Percentiles rank a stretch among this genome's conserved stretches.
These are phyloP conservation scores for Mimachlamys varia DNA, from an alignment of 2,888 invertebrate genomes.

Conservation along the genomic window DNA sequence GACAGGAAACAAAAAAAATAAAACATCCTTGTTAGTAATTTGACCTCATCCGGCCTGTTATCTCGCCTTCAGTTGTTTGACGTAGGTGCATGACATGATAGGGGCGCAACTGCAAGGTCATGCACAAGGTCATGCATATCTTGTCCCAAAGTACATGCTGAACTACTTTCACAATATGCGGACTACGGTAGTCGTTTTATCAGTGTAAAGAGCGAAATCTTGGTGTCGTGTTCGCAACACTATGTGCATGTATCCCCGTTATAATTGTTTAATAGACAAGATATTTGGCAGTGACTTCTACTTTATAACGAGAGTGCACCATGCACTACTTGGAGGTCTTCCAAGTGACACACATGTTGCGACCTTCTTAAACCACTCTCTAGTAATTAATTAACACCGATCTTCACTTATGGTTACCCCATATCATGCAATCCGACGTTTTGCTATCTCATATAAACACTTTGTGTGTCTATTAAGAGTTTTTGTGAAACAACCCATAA, in stretches of 20 bases:
- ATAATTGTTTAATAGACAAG: conserved; percentile 21
- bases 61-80: background rate
- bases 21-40: conserved; percentile 15
- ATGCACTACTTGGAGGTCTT: background rate
- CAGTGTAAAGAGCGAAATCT: background rate
- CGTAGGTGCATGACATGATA: background rate
- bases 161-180: background rate
- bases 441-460: conserved; percentile 22
- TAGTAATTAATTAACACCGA: background rate
- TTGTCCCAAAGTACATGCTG: background rate
- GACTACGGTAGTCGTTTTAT: background rate
- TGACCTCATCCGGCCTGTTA: background rate
- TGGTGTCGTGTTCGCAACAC: background rate
- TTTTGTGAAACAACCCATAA: conserved; percentile 29
- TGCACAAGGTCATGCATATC: background rate
- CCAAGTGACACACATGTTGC: background rate
- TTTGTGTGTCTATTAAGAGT: background rate
- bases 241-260: background rate
- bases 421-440: conserved; percentile 3
- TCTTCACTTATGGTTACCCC: background rate
- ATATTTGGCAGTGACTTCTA: background rate
- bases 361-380: background rate
- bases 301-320: background rate
- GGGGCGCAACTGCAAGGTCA: background rate
- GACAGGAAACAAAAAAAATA: conserved; percentile 21